Evolutionary conservation across 2,797 vertebrate genomes (phyloP).

Genomic region (Gymnopithys bicolor): DNA sequence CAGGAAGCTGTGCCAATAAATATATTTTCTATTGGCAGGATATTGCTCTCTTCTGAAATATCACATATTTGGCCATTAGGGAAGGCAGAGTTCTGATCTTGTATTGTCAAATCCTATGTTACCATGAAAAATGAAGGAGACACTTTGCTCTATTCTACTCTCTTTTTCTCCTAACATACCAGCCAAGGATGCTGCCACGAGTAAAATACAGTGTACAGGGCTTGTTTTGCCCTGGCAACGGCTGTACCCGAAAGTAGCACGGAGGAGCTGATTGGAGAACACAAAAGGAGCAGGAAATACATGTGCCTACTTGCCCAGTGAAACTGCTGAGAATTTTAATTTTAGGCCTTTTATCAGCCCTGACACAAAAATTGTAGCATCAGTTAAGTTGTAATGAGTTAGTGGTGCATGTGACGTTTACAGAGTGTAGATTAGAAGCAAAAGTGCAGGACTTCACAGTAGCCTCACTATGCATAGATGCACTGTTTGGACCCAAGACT

Average conservation of each 20-base stretch:
- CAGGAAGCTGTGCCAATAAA: slow-evolving; percentile 40
- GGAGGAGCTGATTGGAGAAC: not conserved
- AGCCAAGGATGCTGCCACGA: not conserved
- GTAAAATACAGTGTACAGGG: not conserved
- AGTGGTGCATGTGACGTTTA: slow-evolving; percentile 28
- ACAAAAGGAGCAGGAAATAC: slow-evolving; percentile 3
- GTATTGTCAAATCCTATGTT: slow-evolving; percentile 39
- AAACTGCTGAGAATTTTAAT: slow-evolving; percentile 66
- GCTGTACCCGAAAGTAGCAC: not conserved
- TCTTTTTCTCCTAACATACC: not conserved
- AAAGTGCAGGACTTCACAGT: not conserved
- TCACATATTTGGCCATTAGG: slow-evolving; percentile 45
- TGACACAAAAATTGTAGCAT: slow-evolving; percentile 66
- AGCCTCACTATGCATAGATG: rapidly evolving
- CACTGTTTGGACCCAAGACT: not conserved
- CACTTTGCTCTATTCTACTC: not conserved
- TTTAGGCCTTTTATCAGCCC: slow-evolving; percentile 67
- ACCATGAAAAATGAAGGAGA: slow-evolving; percentile 39
- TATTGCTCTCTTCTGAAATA: slow-evolving; percentile 57
- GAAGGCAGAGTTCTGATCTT: slow-evolving; percentile 43
- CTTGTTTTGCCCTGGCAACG: slow-evolving; percentile 14
- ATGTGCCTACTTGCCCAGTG: not conserved
- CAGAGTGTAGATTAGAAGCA: slow-evolving; percentile 23
- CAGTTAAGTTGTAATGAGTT: slow-evolving; percentile 60
- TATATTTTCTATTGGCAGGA: slow-evolving; percentile 55